These are phyloP conservation scores for Leucoma salicis DNA, from an alignment of 2,888 invertebrate species.

Conservation along the genomic window DNA sequence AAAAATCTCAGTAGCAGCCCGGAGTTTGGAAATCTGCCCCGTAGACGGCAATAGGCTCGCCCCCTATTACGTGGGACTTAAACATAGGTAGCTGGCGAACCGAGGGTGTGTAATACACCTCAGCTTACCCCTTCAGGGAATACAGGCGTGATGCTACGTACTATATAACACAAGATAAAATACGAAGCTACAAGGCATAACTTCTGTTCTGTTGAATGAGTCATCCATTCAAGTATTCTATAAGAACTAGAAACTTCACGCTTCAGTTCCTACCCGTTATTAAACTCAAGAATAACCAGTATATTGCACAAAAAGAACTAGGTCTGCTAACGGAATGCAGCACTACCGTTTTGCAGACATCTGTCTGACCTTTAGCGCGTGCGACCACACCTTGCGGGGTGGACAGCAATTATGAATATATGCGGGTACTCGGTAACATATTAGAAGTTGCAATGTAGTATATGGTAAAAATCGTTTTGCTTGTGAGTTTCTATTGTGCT, in stretches of 20 bases:
- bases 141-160: too few relatives aligned
- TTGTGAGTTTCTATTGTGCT: too few relatives aligned
- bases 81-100: too few relatives aligned
- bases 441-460: slow-evolving; percentile 4
- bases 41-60: too few relatives aligned
- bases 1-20: too few relatives aligned
- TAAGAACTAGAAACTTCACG: slow-evolving; percentile 4
- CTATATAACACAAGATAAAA: background rate
- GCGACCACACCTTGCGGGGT: slow-evolving; percentile 47
- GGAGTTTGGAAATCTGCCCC: too few relatives aligned
- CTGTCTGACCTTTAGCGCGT: slow-evolving; percentile 60
- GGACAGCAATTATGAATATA: slow-evolving; percentile 33
- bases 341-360: slow-evolving; percentile 51
- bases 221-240: slow-evolving; percentile 16
- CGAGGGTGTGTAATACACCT: too few relatives aligned
- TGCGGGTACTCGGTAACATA: slow-evolving; percentile 33
- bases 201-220: slow-evolving; percentile 21
- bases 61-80: too few relatives aligned
- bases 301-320: slow-evolving; percentile 3
- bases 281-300: slow-evolving; percentile 6
- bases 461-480: slow-evolving; percentile 2
- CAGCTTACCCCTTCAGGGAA: too few relatives aligned
- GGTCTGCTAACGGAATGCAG: slow-evolving; percentile 30
- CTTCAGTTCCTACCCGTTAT: slow-evolving; percentile 8
- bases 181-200: background rate